Conservation (phyloP, 64 coral and sea anemone species). For the Orbicella faveolata region DNA sequence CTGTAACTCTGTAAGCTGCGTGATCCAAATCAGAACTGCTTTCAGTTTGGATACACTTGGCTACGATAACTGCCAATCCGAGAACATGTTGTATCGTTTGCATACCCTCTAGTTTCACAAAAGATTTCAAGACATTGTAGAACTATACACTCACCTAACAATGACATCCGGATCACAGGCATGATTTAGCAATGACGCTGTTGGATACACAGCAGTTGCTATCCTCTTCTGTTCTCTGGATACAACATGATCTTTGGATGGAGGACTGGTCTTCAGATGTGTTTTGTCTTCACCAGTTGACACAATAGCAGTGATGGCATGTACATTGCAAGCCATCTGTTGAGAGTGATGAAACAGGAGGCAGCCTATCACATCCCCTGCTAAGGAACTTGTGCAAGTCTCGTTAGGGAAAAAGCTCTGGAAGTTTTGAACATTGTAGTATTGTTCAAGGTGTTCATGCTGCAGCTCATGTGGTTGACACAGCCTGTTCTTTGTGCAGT, state of each 20-base stretch:
- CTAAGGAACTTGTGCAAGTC: slow-evolving; percentile 27
- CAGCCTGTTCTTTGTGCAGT: slow-evolving; percentile 40
- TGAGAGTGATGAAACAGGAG: slow-evolving; percentile 81
- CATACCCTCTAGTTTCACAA: neutral
- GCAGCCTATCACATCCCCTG: slow-evolving; percentile 75
- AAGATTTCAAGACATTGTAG: no score
- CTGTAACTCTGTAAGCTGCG: no score
- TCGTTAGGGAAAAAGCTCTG: slow-evolving; percentile 8
- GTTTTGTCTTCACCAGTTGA: slow-evolving; percentile 56
- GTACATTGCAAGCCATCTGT: slow-evolving; percentile 94
- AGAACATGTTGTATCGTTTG: no score
- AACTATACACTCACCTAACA: slow-evolving; percentile 70
- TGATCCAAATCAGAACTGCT: no score
- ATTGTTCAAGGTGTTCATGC: neutral
- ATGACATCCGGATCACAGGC: slow-evolving; percentile 99
- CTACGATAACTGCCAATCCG: no score
- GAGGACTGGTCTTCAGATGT: neutral
- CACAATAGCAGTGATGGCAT: slow-evolving; percentile 94
- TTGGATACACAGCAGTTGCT: slow-evolving; percentile 87
- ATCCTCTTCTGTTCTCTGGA: slow-evolving; percentile 85
- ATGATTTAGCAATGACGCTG: slow-evolving; percentile 92
- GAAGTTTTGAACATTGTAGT: neutral
- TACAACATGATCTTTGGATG: neutral
- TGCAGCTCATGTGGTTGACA: neutral
- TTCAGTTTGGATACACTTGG: no score